Conservation (phyloP, 2,113 vertebrate species). For the Peucedramus taeniatus region DNA sequence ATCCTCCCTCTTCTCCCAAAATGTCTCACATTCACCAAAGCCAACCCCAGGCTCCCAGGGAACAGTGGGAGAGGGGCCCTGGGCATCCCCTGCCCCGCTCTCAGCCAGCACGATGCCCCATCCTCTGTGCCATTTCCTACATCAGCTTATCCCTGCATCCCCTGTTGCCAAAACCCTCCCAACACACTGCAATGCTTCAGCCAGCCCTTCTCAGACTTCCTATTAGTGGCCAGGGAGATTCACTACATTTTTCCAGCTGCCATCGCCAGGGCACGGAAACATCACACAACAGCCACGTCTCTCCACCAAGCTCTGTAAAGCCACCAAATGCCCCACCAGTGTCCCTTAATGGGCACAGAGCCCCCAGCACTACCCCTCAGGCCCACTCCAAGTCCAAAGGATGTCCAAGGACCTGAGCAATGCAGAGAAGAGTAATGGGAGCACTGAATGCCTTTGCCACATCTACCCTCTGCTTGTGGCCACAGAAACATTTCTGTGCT, state of each 20-base stretch:
- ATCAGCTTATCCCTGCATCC: background rate
- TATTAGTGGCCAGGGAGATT: background rate
- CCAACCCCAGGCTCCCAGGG: background rate
- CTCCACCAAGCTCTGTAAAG: background rate
- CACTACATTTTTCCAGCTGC: background rate
- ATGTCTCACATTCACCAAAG: background rate
- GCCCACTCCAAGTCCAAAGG: background rate
- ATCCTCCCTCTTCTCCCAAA: conserved; percentile 8
- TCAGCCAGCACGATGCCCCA: fast-evolving
- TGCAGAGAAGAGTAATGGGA: background rate
- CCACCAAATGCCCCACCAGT: background rate
- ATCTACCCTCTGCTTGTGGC: background rate
- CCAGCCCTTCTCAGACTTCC: background rate
- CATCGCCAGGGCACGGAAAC: background rate
- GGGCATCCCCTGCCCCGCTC: background rate
- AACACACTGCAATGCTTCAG: background rate
- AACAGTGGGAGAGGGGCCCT: background rate
- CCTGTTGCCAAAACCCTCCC: background rate
- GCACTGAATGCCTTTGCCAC: background rate
- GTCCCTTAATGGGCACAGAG: background rate
- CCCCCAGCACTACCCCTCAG: background rate
- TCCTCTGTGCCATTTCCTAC: background rate
- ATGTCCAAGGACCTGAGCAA: background rate
- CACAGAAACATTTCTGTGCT: background rate
- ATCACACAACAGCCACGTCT: fast-evolving